phyloP scores from a whole-genome alignment of 2,888 invertebrate genomes.

The Endomychus coccineus region DNA sequence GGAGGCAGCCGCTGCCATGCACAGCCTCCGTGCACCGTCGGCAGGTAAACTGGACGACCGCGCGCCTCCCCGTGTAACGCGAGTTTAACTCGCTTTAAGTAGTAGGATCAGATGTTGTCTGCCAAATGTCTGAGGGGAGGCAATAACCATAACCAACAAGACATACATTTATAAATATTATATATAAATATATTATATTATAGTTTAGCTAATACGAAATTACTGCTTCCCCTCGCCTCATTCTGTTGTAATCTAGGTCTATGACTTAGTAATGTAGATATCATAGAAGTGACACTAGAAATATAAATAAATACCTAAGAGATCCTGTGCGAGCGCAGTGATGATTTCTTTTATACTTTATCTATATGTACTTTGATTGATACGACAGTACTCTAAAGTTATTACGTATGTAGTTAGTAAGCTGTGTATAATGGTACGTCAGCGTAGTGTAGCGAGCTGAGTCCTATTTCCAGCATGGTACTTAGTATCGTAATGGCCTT shows the following conservation, averaged over 20 bases:
- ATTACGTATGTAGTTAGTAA: constrained; percentile 39
- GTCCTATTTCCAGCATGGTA: constrained; percentile 18
- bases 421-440: constrained; percentile 41
- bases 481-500: constrained; percentile 29
- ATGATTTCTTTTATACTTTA: constrained; percentile 37
- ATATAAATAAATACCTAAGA: constrained; percentile 21
- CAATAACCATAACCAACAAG: constrained; percentile 29
- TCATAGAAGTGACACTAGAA: constrained; percentile 28
- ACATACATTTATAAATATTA: no score
- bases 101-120: constrained; percentile 42
- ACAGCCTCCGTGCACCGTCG: constrained; percentile 30
- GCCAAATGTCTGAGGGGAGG: constrained; percentile 41
- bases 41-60: constrained; percentile 26
- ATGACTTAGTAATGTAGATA: constrained; percentile 40
- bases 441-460: constrained; percentile 25
- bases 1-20: constrained; percentile 6
- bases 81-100: constrained; percentile 21
- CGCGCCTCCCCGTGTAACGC: constrained; percentile 31
- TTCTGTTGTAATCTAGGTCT: constrained; percentile 42
- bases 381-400: constrained; percentile 36
- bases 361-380: constrained; percentile 38
- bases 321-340: constrained; percentile 25
- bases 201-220: no score
- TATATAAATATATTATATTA: no score
- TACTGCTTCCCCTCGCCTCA: constrained; percentile 39